phyloP scores from a whole-genome alignment of 2,888 invertebrate species.

The Oscheius sp. region DNA sequence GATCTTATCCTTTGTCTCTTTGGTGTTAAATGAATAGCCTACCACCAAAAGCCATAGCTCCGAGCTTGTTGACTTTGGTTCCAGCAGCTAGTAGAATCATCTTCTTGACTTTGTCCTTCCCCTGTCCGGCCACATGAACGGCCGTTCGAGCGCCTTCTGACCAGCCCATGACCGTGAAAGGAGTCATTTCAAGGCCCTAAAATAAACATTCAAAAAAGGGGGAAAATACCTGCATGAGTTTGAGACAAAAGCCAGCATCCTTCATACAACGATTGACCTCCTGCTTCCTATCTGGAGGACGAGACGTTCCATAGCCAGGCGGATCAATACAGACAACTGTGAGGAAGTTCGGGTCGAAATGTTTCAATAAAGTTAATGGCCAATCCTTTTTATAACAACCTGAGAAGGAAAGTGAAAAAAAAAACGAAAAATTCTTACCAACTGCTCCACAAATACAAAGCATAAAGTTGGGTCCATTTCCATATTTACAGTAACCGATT shows the following conservation, averaged over 20 bases:
- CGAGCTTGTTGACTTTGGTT: constrained; percentile 64
- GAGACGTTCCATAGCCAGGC: constrained; percentile 60
- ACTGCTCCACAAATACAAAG: constrained; percentile 58
- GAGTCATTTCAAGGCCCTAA: constrained; percentile 44
- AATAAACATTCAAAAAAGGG: neutral
- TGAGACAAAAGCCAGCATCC: constrained; percentile 63
- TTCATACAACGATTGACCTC: constrained; percentile 65
- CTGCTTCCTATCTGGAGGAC: constrained; percentile 66
- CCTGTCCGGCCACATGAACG: constrained; percentile 65
- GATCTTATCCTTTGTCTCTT: no score
- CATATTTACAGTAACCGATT: constrained; percentile 55
- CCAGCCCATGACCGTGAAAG: constrained; percentile 60
- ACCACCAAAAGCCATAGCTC: constrained; percentile 68
- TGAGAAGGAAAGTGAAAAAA: constrained; percentile 4
- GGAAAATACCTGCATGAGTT: constrained; percentile 60
- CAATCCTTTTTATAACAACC: constrained; percentile 67
- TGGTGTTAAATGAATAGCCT: neutral
- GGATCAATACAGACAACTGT: constrained; percentile 69
- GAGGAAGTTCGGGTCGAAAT: constrained; percentile 61
- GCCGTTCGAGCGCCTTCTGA: constrained; percentile 65
- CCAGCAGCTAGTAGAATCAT: constrained; percentile 64
- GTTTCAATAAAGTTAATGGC: constrained; percentile 59
- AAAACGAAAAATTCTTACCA: constrained; percentile 29
- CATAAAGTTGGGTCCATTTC: constrained; percentile 49
- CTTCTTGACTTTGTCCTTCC: constrained; percentile 51